Base-by-base conservation (phyloP, 2,797 vertebrate genomes). In the Sandelia bainsii region DNA sequence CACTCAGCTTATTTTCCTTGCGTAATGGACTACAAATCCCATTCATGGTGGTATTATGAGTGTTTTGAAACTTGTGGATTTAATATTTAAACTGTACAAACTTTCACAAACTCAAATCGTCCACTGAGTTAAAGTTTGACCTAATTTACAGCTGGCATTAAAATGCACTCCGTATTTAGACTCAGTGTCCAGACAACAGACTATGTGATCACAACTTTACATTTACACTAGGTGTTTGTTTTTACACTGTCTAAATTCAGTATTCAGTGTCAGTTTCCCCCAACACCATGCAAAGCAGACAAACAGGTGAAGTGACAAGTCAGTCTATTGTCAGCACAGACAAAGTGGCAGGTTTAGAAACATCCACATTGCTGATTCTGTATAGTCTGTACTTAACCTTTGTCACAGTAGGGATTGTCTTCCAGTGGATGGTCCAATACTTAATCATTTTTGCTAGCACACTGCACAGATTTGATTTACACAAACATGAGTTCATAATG, bases 261-360 rank as follows among this genome's bases (percentile, higher is more conserved):
- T 29, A 29, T 29, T 32, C 29, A 32, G 8, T 32, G 29, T 32
- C 29, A 32, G 29, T 32, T 29, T 29, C 27, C 27, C 6, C 27
- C 27, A 29, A 29, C 27, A 29, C 27, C 27, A 29, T 29, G 4
- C 29, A 54, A 4, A 17, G 17, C 45, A 40, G 32, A 69, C 20
- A 51, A 29, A 66, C n/a, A 10, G 1, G 1, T 57, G 54, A 51
- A 27, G 17, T 48, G 68, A 44, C 53, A 65, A 60, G 49, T 61
- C 29, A 6, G 29, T 46, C 62, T 56, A 13, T 42, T 68, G 51
- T 61, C 17, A 25, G 46, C 8, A 5, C 40, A 58, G 32, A 20
- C 46, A 60, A 29, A 49, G 3, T 4, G 20, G 45, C 52, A 56
- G 51, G 46, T 69, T 46, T 32, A 51, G 27, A 42, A 25, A 57